Evolutionary conservation across 2,888 invertebrate genomes (phyloP), one percentile per base, ranked within the genome.

Genomic region (Lampropteryx suffumata): DNA sequence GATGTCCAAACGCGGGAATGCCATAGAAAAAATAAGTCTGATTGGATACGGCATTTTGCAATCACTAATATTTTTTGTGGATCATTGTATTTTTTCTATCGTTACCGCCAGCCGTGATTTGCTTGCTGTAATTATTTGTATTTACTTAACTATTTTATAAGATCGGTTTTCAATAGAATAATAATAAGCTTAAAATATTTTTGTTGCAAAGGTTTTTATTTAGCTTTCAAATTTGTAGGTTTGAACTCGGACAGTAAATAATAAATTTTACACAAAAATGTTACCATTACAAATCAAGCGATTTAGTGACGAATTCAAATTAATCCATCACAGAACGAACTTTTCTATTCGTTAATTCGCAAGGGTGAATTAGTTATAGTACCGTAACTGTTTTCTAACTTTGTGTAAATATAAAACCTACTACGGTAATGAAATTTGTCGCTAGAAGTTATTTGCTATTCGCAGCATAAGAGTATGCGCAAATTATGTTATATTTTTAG

Each of bases 11-110:
- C 72, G 64, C 61, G 67, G 67, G 76, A 82, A 79, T 73, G 73
- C 63, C 57, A 46, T 60, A 65, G 71, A 83, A 84, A 83, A 86
- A 80, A 69, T 55, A 55, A 59, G 64, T 64, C 66, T 78, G 71
- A 78, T 84, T 83, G 84, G 86, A 84, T 79, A 75, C 75, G 83
- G 82, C 77, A 81, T 77, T 79, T 73, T 61, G 76, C 77, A 73
- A 69, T 60, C 54, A 68, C 67, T 58, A 57, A 57, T 9, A 9
- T 54, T 51, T 55, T 57, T 50, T 32, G 0, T 12, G 8, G 30
- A 26, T 21, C 28, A 33, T 35, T 24, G 5, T 24, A 1, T 3
- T 24, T 4, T 24, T n/a, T n/a, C n/a, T n/a, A n/a, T n/a, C n/a
- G n/a, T n/a, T n/a, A n/a, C n/a, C n/a, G n/a, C n/a, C n/a, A n/a